These are phyloP conservation scores for Amblyopsis hoosieri DNA, from an alignment of 2,797 vertebrate species.

Conservation along the genomic window DNA sequence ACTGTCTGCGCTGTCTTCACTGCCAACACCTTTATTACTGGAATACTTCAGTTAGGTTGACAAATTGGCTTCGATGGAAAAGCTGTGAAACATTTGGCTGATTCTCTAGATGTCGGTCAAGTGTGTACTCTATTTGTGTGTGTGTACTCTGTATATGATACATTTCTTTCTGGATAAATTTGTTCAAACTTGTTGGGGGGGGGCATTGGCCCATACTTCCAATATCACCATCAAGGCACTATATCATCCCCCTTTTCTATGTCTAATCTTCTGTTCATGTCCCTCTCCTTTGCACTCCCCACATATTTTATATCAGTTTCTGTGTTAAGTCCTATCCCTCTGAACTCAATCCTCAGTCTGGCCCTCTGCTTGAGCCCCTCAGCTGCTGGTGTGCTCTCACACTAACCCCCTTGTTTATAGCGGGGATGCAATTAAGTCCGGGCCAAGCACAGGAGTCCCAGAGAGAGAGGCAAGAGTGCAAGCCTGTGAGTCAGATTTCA, in stretches of 20 bases:
- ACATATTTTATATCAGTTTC: conserved; percentile 76
- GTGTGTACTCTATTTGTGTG: no score
- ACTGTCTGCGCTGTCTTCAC: conserved; percentile 58
- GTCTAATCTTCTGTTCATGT: conserved; percentile 57
- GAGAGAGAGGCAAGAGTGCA: conserved; percentile 90
- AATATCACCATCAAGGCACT: conserved; percentile 52
- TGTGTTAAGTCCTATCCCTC: conserved; percentile 76
- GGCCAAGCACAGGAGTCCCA: conserved; percentile 89
- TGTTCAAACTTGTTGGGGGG: background rate
- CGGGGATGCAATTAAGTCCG: conserved; percentile 85
- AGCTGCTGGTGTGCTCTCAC: conserved; percentile 88
- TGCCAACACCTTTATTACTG: conserved; percentile 49
- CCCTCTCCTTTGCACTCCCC: conserved; percentile 59
- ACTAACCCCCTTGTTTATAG: conserved; percentile 94
- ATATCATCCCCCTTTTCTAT: conserved; percentile 44
- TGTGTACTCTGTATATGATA: no score
- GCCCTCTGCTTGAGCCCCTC: conserved; percentile 82
- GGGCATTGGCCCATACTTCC: conserved; percentile 16
- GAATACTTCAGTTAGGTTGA: conserved; percentile 31
- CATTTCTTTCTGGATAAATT: background rate
- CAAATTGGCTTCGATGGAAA: conserved; percentile 49
- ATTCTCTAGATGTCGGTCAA: no score
- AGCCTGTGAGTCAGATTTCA: conserved; percentile 85
- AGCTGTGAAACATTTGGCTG: conserved; percentile 6
- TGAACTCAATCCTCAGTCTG: conserved; percentile 83